Evolutionary conservation across 2,113 vertebrate species (phyloP).

Genomic region (Poicephalus gulielmi): DNA sequence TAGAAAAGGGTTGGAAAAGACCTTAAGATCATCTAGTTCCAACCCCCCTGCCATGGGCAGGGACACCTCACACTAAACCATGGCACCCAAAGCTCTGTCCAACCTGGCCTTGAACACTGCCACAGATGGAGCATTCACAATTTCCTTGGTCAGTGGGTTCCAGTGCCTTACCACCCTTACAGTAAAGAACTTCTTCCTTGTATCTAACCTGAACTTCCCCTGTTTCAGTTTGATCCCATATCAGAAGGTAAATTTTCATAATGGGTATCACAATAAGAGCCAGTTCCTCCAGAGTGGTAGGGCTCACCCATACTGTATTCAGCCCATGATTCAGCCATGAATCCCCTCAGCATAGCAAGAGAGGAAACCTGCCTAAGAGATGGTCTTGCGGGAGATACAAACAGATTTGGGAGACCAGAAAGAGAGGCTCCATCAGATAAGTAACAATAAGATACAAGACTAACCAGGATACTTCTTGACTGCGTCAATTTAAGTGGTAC

Average conservation of each 20-base stretch:
- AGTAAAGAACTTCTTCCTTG: neutral
- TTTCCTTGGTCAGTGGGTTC: neutral
- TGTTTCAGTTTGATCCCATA: neutral
- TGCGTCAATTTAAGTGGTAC: neutral
- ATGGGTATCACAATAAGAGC: neutral
- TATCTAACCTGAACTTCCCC: neutral
- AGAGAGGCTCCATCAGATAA: neutral
- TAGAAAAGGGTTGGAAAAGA: neutral
- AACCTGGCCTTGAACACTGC: neutral
- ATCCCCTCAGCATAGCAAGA: neutral
- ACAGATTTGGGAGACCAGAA: neutral
- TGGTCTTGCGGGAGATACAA: neutral
- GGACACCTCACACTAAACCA: neutral
- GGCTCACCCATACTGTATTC: neutral
- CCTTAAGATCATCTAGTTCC: neutral
- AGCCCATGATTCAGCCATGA: neutral
- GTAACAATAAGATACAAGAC: neutral
- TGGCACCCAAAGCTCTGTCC: neutral
- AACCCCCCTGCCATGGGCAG: neutral
- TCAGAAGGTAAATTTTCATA: neutral
- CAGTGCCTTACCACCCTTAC: neutral
- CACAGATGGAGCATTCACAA: neutral
- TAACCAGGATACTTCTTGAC: neutral
- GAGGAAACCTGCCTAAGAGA: neutral
- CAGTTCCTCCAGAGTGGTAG: neutral